Conservation (phyloP, 2,113 vertebrate species). For the Cygnus atratus region DNA sequence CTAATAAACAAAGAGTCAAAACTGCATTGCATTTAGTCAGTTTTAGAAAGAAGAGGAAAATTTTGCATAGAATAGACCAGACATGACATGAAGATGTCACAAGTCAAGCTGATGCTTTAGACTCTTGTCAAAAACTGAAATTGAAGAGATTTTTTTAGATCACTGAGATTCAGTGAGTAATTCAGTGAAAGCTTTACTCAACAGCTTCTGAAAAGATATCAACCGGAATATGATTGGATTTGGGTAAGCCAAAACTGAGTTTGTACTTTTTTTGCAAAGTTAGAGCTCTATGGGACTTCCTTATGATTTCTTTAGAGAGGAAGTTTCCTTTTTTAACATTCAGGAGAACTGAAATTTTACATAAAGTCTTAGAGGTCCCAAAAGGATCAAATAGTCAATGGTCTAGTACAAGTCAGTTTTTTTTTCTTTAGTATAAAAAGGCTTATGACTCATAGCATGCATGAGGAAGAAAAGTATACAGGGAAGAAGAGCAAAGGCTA, state of each 20-base stretch:
- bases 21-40: not conserved
- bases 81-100: not conserved
- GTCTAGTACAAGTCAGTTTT: not conserved
- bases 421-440: not conserved
- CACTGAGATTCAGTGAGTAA: not conserved
- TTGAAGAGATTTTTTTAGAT: not conserved
- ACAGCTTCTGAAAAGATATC: not conserved
- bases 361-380: not conserved
- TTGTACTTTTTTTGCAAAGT: not conserved
- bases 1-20: not conserved
- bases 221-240: not conserved
- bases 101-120: not conserved
- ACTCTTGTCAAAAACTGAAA: conserved; percentile 15
- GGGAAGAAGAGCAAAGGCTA: not conserved
- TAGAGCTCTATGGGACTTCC: not conserved
- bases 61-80: not conserved
- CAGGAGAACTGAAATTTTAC: not conserved
- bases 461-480: not conserved
- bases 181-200: not conserved
- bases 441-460: not conserved
- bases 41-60: not conserved
- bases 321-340: not conserved
- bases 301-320: not conserved
- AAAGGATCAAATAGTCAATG: not conserved
- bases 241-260: not conserved